These are phyloP conservation scores for Abrostola triplasia DNA, from an alignment of 2,888 invertebrate genomes.

Conservation along the genomic window DNA sequence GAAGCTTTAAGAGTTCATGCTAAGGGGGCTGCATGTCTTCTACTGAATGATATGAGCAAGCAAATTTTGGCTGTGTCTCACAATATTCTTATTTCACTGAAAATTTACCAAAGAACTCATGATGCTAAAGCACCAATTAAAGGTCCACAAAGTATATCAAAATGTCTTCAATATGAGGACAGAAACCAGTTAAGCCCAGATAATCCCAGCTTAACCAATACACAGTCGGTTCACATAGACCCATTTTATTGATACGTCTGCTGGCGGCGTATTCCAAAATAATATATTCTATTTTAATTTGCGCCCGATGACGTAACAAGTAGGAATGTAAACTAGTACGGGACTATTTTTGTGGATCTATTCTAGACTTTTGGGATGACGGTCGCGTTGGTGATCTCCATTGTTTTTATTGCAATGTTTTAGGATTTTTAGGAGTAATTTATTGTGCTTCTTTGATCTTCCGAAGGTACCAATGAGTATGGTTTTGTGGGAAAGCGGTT, in stretches of 20 bases:
- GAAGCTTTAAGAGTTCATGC: no score
- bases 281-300: constrained; percentile 79
- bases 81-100: no score
- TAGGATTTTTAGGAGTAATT: not conserved
- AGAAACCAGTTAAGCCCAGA: constrained; percentile 6
- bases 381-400: constrained; percentile 52
- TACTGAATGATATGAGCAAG: no score
- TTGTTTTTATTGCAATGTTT: constrained; percentile 46
- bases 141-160: no score
- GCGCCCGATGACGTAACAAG: constrained; percentile 71
- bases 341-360: constrained; percentile 71
- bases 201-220: constrained; percentile 35
- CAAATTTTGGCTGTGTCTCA: no score
- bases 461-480: not conserved
- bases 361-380: constrained; percentile 66
- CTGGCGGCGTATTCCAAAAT: constrained; percentile 83
- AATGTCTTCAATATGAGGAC: no score
- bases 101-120: no score
- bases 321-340: constrained; percentile 78
- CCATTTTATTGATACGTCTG: constrained; percentile 77
- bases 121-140: no score
- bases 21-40: no score
- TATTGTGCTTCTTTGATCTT: constrained; percentile 5
- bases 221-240: constrained; percentile 59
- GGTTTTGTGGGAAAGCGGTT: not conserved